These are phyloP conservation scores for Genyomyrus donnyi DNA, from an alignment of 2,113 vertebrate species.

Conservation along the genomic window DNA sequence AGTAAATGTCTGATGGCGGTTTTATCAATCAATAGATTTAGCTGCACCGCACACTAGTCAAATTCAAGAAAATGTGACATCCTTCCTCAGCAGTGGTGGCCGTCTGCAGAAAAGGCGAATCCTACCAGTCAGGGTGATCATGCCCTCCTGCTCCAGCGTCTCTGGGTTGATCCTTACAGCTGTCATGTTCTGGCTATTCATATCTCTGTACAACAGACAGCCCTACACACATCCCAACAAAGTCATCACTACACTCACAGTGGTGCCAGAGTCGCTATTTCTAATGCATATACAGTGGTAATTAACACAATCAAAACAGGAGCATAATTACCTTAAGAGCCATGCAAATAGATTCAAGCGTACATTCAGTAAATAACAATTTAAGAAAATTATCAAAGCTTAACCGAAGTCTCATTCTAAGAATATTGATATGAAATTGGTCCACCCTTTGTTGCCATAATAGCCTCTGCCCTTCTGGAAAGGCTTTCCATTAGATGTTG, in stretches of 20 bases:
- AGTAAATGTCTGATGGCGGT: background rate
- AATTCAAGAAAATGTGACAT: background rate
- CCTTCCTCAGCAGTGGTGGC: background rate
- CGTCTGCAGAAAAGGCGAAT: background rate
- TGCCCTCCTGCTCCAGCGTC: slow-evolving; percentile 89
- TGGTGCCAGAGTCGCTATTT: background rate
- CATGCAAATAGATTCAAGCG: background rate
- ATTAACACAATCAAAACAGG: background rate
- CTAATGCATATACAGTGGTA: slow-evolving; percentile 7
- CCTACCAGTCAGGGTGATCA: slow-evolving; percentile 86
- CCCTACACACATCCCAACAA: slow-evolving; percentile 58
- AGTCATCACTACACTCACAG: background rate
- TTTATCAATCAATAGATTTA: background rate
- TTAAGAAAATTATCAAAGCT: background rate
- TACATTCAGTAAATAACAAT: background rate
- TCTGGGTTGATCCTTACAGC: slow-evolving; percentile 95
- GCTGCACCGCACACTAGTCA: background rate
- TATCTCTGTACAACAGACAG: slow-evolving; percentile 89
- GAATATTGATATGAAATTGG: background rate
- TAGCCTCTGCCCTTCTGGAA: background rate
- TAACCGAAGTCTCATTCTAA: background rate
- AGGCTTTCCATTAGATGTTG: background rate
- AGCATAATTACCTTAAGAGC: background rate
- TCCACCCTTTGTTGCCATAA: background rate
- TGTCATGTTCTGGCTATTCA: slow-evolving; percentile 85